Evolutionary conservation across 1,140 invertebrate species (phyloP).

Genomic region (Acromyrmex heyeri): DNA sequence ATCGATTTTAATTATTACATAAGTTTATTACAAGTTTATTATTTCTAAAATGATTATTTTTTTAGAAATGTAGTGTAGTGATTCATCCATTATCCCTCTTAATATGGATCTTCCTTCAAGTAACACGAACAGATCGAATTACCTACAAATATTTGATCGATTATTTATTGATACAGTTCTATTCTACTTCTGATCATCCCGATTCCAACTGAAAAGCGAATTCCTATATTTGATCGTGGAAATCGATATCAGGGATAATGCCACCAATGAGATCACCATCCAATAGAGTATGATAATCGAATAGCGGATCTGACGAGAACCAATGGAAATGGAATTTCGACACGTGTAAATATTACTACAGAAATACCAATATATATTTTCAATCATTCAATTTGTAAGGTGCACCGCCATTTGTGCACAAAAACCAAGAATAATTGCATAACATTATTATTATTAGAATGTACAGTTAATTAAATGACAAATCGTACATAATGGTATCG

Average conservation of each 20-base stretch:
- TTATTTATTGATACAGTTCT: not conserved
- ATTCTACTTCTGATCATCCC: not conserved
- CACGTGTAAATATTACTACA: constrained; percentile 43
- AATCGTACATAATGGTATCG: not conserved
- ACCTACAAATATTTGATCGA: not conserved
- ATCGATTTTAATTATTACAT: not conserved
- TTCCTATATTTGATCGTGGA: constrained; percentile 46
- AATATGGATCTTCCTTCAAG: not conserved
- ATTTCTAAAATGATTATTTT: not conserved
- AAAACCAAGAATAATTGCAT: not conserved
- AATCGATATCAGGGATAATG: constrained; percentile 42
- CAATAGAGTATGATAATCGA: constrained; percentile 37
- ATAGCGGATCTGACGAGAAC: constrained; percentile 2
- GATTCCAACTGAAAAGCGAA: constrained; percentile 38
- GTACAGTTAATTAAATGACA: not conserved
- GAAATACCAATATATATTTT: constrained; percentile 22
- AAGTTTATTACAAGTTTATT: not conserved
- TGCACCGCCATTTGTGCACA: constrained; percentile 3
- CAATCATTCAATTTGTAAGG: constrained; percentile 14
- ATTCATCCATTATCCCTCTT: not conserved
- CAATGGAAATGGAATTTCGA: constrained; percentile 50
- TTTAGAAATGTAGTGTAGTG: not conserved
- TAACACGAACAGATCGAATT: not conserved
- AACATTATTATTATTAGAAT: not conserved
- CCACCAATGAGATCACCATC: constrained; percentile 25